phyloP scores from a whole-genome alignment of 2,888 invertebrate genomes.

The Epistrophe eligans region DNA sequence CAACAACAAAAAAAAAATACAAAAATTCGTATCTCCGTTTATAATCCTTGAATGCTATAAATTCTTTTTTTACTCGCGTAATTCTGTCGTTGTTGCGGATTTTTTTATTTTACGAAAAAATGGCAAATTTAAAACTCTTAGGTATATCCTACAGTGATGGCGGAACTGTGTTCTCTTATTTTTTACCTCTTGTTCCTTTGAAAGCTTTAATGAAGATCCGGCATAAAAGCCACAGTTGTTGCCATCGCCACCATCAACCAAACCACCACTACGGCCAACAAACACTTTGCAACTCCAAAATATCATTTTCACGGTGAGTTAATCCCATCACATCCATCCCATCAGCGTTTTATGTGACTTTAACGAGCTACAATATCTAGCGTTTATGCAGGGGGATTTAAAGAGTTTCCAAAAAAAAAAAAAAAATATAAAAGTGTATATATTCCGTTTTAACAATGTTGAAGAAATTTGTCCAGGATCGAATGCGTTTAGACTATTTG shows the following conservation, averaged over 20 bases:
- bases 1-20: conserved; percentile 10
- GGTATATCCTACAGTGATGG: neutral
- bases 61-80: conserved; percentile 26
- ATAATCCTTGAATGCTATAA: conserved; percentile 30
- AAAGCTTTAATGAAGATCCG: conserved; percentile 73
- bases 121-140: neutral
- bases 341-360: conserved; percentile 72
- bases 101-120: conserved; percentile 13
- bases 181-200: conserved; percentile 54
- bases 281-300: conserved; percentile 57
- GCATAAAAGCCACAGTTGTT: conserved; percentile 53
- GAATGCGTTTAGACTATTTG: conserved; percentile 56
- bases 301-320: conserved; percentile 74
- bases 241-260: neutral
- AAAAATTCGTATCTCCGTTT: conserved; percentile 20
- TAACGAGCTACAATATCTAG: conserved; percentile 58
- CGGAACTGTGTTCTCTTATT: conserved; percentile 27
- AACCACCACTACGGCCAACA: conserved; percentile 27
- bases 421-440: neutral
- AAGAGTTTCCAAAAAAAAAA: neutral
- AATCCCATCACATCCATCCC: conserved; percentile 66
- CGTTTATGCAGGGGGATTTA: conserved; percentile 12
- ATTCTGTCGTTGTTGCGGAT: conserved; percentile 37
- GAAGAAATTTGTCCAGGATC: conserved; percentile 29
- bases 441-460: conserved; percentile 40